Evolutionary conservation across 2,797 vertebrate genomes (phyloP).

Genomic region (Anguilla marmorata): DNA sequence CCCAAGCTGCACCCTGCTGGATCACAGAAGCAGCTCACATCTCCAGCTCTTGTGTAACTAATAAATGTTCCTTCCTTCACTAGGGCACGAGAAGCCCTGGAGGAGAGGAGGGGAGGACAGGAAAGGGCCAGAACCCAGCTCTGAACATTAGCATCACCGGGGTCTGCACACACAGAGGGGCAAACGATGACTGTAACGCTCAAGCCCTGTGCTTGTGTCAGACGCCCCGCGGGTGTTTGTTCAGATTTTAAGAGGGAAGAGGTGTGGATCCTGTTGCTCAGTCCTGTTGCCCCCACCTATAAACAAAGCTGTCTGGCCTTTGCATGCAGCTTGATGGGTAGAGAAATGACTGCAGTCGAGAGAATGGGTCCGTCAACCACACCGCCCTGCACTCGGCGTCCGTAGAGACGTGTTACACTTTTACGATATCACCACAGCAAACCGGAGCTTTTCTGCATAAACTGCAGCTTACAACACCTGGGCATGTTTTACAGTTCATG

Average conservation of each 20-base stretch:
- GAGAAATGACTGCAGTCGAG: not conserved
- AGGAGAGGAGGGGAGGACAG: not conserved
- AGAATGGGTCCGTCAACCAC: not conserved
- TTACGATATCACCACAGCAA: not conserved
- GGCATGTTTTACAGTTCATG: not conserved
- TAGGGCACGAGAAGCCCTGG: not conserved
- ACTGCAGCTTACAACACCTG: not conserved
- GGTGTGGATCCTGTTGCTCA: not conserved
- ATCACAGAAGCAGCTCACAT: not conserved
- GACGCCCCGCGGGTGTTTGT: not conserved
- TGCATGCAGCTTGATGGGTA: not conserved
- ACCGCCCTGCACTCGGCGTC: not conserved
- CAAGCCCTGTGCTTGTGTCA: not conserved
- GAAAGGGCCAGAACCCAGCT: not conserved
- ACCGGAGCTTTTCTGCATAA: not conserved
- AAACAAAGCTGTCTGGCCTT: not conserved
- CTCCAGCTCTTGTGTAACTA: not conserved
- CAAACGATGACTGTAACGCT: not conserved
- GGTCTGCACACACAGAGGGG: not conserved
- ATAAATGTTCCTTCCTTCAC: not conserved
- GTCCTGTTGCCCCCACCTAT: not conserved
- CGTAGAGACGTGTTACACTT: not conserved
- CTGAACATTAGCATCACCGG: not conserved
- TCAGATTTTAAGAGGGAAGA: not conserved
- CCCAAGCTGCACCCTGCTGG: not conserved